Percentiles rank a stretch among this genome's conserved stretches.
These are phyloP conservation scores for Myotis findleyi DNA, from an alignment of 2,797 vertebrate species.

Conservation along the genomic window DNA sequence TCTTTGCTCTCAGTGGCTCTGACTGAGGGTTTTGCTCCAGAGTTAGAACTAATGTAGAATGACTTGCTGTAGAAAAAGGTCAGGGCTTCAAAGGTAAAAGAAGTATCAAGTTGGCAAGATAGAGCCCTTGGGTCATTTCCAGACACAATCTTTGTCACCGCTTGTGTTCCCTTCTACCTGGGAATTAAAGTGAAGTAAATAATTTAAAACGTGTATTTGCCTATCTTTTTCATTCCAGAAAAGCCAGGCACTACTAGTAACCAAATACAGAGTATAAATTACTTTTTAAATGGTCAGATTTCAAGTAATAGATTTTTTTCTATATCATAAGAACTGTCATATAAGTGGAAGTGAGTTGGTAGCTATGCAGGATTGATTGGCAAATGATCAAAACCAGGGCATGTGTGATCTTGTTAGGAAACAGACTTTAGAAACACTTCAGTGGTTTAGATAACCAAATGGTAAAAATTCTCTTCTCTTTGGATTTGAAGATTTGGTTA, in stretches of 20 bases:
- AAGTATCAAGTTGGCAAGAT: conserved; percentile 12
- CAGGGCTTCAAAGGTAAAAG: conserved; percentile 22
- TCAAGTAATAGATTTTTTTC: neutral
- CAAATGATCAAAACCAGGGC: neutral
- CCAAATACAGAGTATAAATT: neutral
- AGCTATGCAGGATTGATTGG: neutral
- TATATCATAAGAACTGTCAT: neutral
- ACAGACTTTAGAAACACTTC: neutral
- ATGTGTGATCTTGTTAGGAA: neutral
- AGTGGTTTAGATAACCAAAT: neutral
- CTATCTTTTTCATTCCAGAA: conserved; percentile 26
- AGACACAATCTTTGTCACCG: neutral
- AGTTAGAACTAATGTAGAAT: neutral
- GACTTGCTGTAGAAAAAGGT: conserved; percentile 46
- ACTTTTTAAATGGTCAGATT: conserved; percentile 14
- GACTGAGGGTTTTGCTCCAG: neutral
- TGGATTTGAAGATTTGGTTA: conserved; percentile 7
- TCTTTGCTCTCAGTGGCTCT: neutral
- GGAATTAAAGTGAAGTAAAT: neutral
- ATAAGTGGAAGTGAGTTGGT: neutral
- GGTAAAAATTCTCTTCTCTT: neutral
- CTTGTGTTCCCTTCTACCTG: neutral
- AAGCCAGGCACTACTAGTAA: neutral
- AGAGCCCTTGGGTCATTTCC: neutral
- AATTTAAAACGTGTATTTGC: neutral